phyloP scores from a whole-genome alignment of 2,113 vertebrate species.

The Chloebia gouldiae region DNA sequence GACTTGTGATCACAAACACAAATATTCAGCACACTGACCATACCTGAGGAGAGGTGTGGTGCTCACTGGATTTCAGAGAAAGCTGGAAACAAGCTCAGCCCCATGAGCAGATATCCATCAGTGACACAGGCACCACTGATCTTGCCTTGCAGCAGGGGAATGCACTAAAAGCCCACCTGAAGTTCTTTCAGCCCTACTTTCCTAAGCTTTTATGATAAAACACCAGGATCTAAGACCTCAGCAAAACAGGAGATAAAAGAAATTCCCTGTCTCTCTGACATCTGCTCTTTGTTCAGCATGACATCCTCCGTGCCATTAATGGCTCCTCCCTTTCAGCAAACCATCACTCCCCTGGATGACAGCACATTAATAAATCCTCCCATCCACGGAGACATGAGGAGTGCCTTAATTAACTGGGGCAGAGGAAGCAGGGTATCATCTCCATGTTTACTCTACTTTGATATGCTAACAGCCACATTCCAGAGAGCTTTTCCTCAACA shows the following conservation, averaged over 20 bases:
- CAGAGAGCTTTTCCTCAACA: background rate
- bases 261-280: background rate
- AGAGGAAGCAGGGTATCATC: slow-evolving; percentile 52
- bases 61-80: background rate
- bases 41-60: background rate
- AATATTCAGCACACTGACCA: background rate
- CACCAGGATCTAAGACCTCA: slow-evolving; percentile 2
- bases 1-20: background rate
- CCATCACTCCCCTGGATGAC: background rate
- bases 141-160: slow-evolving; percentile 1
- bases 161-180: background rate
- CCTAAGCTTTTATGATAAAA: background rate
- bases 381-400: background rate
- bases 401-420: slow-evolving; percentile 17
- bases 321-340: slow-evolving; percentile 44
- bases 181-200: background rate
- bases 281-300: slow-evolving; percentile 34
- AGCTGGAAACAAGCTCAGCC: background rate
- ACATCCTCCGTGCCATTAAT: background rate
- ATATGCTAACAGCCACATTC: slow-evolving; percentile 39
- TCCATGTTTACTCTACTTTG: slow-evolving; percentile 42
- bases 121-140: background rate
- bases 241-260: slow-evolving; percentile 16
- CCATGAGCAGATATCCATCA: background rate
- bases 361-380: slow-evolving; percentile 23